A percentile compares a stretch with the other conserved stretches of the same genome.
Conservation (phyloP, 2,797 vertebrate species). For the Pseudochaenichthys georgianus region DNA sequence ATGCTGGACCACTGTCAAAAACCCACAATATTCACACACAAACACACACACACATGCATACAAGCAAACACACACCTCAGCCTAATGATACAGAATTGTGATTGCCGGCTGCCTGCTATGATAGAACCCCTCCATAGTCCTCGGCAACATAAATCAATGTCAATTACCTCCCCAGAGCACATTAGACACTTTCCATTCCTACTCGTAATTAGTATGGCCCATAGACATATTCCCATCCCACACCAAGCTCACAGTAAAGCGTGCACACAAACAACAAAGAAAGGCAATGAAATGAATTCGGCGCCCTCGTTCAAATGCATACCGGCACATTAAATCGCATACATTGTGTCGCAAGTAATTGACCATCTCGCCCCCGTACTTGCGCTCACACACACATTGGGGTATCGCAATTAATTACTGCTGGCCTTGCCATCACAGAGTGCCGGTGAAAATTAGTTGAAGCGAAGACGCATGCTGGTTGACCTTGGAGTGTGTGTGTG, state of each 20-base stretch:
- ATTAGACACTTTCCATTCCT: conserved; percentile 82
- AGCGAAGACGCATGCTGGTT: conserved; percentile 56
- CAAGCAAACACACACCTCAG: conserved; percentile 47
- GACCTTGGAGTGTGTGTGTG: conserved; percentile 65
- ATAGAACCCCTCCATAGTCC: conserved; percentile 81
- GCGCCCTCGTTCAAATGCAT: conserved; percentile 55
- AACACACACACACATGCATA: conserved; percentile 43
- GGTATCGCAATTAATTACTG: conserved; percentile 72
- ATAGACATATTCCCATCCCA: conserved; percentile 79
- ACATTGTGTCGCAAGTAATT: conserved; percentile 51
- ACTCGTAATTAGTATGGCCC: conserved; percentile 80
- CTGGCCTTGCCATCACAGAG: conserved; percentile 65
- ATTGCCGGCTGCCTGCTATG: conserved; percentile 83
- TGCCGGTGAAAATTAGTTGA: conserved; percentile 70
- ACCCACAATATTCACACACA: conserved; percentile 62
- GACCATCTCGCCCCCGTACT: conserved; percentile 34
- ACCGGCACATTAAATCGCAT: conserved; percentile 53
- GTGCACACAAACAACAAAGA: conserved; percentile 70
- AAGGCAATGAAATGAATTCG: conserved; percentile 48
- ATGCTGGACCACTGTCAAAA: conserved; percentile 78
- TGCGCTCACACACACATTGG: conserved; percentile 53
- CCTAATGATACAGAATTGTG: conserved; percentile 82
- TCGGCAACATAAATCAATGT: conserved; percentile 88
- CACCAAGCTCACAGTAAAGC: conserved; percentile 59
- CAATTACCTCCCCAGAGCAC: conserved; percentile 86